Evolutionary conservation across 2,113 vertebrate species (phyloP).

Genomic region (Thymallus thymallus): DNA sequence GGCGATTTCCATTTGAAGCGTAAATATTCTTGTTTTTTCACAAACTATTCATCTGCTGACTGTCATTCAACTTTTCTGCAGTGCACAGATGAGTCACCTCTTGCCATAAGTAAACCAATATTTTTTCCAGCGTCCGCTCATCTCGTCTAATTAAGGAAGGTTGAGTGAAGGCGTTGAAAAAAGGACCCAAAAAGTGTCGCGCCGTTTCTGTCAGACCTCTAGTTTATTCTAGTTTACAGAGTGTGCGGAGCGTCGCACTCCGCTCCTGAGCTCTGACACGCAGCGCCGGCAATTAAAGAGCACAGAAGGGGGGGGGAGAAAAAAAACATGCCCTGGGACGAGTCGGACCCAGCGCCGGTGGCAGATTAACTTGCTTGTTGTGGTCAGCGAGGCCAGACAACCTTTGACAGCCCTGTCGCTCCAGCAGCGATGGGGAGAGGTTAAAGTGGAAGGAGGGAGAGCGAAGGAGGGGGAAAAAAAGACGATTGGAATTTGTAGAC

Average conservation of each 20-base stretch:
- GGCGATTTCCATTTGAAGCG: too few relatives aligned
- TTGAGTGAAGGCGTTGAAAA: conserved; percentile 34
- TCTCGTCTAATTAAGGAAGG: conserved; percentile 25
- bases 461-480: conserved; percentile 15
- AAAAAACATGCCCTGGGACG: conserved; percentile 34
- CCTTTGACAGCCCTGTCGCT: conserved; percentile 85
- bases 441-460: conserved; percentile 39
- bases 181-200: conserved; percentile 30
- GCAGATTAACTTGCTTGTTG: conserved; percentile 82
- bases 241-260: conserved; percentile 32
- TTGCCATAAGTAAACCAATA: conserved; percentile 10
- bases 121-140: not conserved
- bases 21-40: conserved; percentile 7
- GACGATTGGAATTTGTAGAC: conserved; percentile 37
- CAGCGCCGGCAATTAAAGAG: conserved; percentile 55
- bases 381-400: conserved; percentile 89
- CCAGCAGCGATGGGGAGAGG: conserved; percentile 34
- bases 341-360: conserved; percentile 36
- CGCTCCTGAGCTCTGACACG: conserved; percentile 50
- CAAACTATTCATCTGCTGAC: too few relatives aligned
- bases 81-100: conserved; percentile 6
- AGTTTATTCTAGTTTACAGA: conserved; percentile 26
- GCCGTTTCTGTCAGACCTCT: conserved; percentile 31
- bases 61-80: conserved; percentile 3
- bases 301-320: conserved; percentile 12